Evolutionary conservation across 2,113 vertebrate genomes (phyloP).

Genomic region (Bos indicus): DNA sequence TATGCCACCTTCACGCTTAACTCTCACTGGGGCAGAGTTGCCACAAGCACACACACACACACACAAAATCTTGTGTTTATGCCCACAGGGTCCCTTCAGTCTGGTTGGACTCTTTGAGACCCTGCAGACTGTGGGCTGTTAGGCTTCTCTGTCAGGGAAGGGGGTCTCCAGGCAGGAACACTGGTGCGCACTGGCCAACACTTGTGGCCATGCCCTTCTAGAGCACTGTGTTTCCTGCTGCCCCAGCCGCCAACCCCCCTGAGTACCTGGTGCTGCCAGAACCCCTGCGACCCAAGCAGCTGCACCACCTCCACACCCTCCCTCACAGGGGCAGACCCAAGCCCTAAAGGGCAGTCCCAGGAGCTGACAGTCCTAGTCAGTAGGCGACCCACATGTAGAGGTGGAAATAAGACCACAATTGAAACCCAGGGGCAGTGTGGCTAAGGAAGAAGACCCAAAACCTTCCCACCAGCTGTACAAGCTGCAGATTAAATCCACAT

Average conservation of each 20-base stretch:
- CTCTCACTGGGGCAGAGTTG: background rate
- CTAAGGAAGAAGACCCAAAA: background rate
- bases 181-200: background rate
- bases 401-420: background rate
- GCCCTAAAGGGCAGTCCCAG: background rate
- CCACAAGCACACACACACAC: background rate
- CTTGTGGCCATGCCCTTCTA: background rate
- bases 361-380: background rate
- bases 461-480: background rate
- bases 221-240: background rate
- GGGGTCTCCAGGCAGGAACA: background rate
- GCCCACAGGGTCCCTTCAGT: background rate
- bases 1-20: background rate
- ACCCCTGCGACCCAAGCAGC: background rate
- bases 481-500: background rate
- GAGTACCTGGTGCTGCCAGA: background rate
- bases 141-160: background rate
- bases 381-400: background rate
- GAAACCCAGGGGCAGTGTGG: background rate
- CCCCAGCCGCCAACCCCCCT: background rate
- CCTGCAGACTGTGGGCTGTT: background rate
- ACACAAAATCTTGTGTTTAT: background rate
- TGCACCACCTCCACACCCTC: background rate
- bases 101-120: accelerated
- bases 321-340: background rate